phyloP scores from a whole-genome alignment of 2,888 invertebrate genomes.

The Erebia epiphron region DNA sequence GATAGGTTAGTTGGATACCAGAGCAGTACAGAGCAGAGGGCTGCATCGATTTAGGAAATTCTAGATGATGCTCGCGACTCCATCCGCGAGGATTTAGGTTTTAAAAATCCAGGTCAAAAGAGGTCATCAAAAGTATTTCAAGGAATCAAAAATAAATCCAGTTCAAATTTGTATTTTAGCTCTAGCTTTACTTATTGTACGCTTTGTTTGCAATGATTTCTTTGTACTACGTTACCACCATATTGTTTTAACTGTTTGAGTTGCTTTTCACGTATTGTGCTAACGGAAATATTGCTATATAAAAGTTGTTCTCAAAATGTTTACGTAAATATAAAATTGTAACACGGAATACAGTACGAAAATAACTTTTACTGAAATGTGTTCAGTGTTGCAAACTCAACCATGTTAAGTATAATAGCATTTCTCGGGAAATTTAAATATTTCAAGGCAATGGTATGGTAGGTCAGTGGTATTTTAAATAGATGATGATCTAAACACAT shows the following conservation, averaged over 20 bases:
- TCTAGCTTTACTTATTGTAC: background rate
- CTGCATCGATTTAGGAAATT: too few relatives aligned
- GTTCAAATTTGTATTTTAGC: background rate
- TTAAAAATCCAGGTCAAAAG: background rate
- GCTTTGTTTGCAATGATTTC: background rate
- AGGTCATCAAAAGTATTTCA: background rate
- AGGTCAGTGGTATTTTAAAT: too few relatives aligned
- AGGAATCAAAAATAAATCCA: background rate
- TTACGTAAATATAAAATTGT: slow-evolving; percentile 4
- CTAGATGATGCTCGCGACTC: background rate
- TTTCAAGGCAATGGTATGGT: too few relatives aligned
- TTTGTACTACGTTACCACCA: background rate
- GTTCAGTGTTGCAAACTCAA: background rate
- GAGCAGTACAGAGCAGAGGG: too few relatives aligned
- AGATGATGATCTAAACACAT: too few relatives aligned
- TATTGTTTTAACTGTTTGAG: slow-evolving; percentile 9
- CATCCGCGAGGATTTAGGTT: background rate
- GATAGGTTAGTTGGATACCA: too few relatives aligned
- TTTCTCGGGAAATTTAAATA: background rate
- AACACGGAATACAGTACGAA: background rate
- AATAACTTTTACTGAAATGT: background rate
- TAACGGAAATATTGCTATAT: slow-evolving; percentile 6
- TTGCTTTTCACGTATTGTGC: slow-evolving; percentile 8
- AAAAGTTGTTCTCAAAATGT: slow-evolving; percentile 5
- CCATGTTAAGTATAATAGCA: background rate